phyloP scores from a whole-genome alignment of 2,113 vertebrate species.

The chimpanzee (Pan troglodytes) region NHGRI_mPanTro3-v2.1_pri NC_072409.2:95620001-95620500 shows the following conservation, averaged over 20 bases:
- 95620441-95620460: not conserved
- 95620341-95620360: not conserved
- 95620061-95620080: not conserved
- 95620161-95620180: not conserved
- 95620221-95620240: not conserved
- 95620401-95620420: not conserved
- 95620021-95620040: accelerated
- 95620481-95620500: not conserved
- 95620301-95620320: not conserved
- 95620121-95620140: not conserved
- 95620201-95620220: too few relatives aligned
- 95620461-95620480: not conserved
- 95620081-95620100: not conserved
- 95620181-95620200: not conserved
- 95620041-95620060: too few relatives aligned
- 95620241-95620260: not conserved
- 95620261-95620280: not conserved
- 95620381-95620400: not conserved
- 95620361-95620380: not conserved
- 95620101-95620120: not conserved
- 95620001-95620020: not conserved
- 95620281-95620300: not conserved
- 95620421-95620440: not conserved
- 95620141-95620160: not conserved
- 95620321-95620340: not conserved